Base-by-base conservation (phyloP, 2,888 invertebrate species). In the Galeopsomyia nigrocyanea region DNA sequence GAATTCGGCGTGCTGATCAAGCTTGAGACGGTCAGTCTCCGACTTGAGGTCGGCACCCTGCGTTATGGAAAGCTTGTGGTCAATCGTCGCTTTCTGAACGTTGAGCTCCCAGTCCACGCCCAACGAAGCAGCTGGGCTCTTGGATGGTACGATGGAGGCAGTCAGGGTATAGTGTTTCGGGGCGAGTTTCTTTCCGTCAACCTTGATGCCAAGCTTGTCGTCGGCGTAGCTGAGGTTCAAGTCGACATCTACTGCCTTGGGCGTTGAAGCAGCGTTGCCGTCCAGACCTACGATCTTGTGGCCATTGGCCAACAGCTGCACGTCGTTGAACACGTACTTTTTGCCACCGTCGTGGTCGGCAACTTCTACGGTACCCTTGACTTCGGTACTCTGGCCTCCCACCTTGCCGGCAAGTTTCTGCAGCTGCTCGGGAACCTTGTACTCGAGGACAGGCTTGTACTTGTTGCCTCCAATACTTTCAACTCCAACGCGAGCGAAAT, bases 391-490 rank as follows among this genome's bases (percentile, higher is more conserved):
- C 56, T 86, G 82, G 9, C 79, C 80, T 21, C 75, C 77, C 0
- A 75, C 14, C 21, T 55, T 67, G 17, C 72, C 77, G 1, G 82
- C 78, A 3, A 86, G 71, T 22, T 81, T 83, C 72, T 89, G 88
- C 55, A 87, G 87, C 50, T 88, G 89, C 17, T 88, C 89, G 0
- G 92, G 92, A 9, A 90, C 81, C 78, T 89, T 89, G 83, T 91
- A 92, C 79, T 92, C 91, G 39, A 94, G 86, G 0, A 94, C 80
- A 0, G 95, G 95, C 75, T 89, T 91, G 83, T 91, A 94, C 0
- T 87, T 89, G 68, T 88, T 88, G 7, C 91, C 91, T 13, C 91
- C 91, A 19, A 91, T 88, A 0, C 86, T 87, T 50, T 93, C 89
- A 3, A 86, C 73, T 0, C 95, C 95, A 22, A 90, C 83, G 80